Percentiles rank a stretch among this genome's conserved stretches.
Evolutionary conservation across 2,888 invertebrate genomes (phyloP).

Genomic region (Orthosia incerta): DNA sequence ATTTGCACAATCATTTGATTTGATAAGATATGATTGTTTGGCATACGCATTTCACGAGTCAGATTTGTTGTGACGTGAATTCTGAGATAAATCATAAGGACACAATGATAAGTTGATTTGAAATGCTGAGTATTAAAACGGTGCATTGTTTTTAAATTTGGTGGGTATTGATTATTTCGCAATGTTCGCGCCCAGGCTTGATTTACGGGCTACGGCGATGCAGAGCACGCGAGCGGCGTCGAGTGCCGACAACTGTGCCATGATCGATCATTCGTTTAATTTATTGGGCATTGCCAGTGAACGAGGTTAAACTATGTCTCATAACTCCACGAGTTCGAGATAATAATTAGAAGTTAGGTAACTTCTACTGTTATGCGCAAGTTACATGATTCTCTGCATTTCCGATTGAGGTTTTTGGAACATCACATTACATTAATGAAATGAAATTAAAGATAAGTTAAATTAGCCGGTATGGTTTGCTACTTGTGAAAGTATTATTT

Average conservation of each 20-base stretch:
- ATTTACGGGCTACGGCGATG: slow-evolving; percentile 67
- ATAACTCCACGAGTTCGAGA: slow-evolving; percentile 36
- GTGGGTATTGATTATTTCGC: slow-evolving; percentile 64
- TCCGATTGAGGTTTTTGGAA: slow-evolving; percentile 43
- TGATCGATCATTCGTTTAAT: slow-evolving; percentile 72
- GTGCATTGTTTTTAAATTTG: slow-evolving; percentile 52
- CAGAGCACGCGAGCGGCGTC: slow-evolving; percentile 55
- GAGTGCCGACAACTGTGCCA: slow-evolving; percentile 57
- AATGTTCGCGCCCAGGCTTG: slow-evolving; percentile 65
- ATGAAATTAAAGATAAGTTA: slow-evolving; percentile 22
- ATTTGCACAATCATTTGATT: slow-evolving; percentile 87
- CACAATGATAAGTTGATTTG: slow-evolving; percentile 63
- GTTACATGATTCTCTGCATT: slow-evolving; percentile 59
- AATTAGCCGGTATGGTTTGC: neutral
- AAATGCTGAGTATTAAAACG: slow-evolving; percentile 42
- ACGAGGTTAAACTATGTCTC: slow-evolving; percentile 61
- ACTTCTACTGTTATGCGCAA: slow-evolving; percentile 37
- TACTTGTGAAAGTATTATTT: slow-evolving; percentile 15
- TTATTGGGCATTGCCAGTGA: slow-evolving; percentile 66
- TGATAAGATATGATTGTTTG: slow-evolving; percentile 87
- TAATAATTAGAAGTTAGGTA: slow-evolving; percentile 32
- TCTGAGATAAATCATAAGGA: slow-evolving; percentile 75
- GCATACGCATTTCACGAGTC: slow-evolving; percentile 83
- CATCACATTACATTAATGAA: slow-evolving; percentile 11
- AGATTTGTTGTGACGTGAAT: slow-evolving; percentile 87